phyloP scores from a whole-genome alignment of 2,888 invertebrate genomes.

The Perdita meconis region DNA sequence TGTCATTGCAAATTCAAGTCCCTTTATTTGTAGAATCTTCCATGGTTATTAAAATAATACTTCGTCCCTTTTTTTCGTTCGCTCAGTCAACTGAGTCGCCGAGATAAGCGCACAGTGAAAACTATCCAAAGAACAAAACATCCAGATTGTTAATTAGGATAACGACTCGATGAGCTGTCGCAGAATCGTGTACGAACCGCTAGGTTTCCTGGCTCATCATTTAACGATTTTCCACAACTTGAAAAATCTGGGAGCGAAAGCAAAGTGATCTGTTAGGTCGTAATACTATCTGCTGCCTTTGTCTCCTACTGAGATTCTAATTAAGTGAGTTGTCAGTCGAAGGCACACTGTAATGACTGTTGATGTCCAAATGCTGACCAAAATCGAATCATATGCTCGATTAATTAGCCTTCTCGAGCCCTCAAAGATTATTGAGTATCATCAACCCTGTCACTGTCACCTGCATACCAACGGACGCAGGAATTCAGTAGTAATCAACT shows the following conservation, averaged over 20 bases:
- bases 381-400: slow-evolving; percentile 35
- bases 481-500: not conserved
- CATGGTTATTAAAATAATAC: not conserved
- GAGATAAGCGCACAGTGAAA: not conserved
- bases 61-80: not conserved
- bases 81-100: not conserved
- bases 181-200: not conserved
- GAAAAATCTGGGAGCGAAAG: not conserved
- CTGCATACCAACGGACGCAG: not conserved
- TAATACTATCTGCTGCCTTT: slow-evolving; percentile 5
- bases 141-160: slow-evolving; percentile 30
- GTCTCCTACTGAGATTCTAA: slow-evolving; percentile 33
- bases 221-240: not conserved
- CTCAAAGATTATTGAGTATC: not conserved
- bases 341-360: not conserved
- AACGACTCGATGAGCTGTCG: slow-evolving; percentile 10
- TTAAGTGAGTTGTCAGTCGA: slow-evolving; percentile 15
- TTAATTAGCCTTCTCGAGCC: slow-evolving; percentile 31
- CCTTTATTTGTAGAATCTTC: not conserved
- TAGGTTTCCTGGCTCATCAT: not conserved
- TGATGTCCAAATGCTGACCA: slow-evolving; percentile 7
- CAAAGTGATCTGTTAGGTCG: not conserved
- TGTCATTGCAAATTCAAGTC: not conserved
- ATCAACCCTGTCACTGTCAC: not conserved
- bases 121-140: not conserved